Evolutionary conservation across 2,888 invertebrate species (phyloP).

Genomic region (Lithophane ornitopus): DNA sequence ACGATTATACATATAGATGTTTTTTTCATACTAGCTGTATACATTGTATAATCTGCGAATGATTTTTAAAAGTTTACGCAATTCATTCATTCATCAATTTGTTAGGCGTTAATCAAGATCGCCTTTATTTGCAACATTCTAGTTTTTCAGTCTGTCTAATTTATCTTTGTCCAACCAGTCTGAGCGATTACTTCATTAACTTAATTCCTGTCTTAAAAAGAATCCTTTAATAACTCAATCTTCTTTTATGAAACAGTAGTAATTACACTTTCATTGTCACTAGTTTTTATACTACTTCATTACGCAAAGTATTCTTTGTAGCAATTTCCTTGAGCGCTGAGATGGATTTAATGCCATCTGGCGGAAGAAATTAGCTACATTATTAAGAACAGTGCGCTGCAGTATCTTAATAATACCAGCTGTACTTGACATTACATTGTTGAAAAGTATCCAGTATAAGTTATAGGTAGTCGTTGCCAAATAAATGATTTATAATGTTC

Average conservation of each 20-base stretch:
- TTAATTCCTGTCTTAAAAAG: conserved; percentile 16
- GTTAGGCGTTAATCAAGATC: background rate
- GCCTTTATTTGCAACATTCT: conserved; percentile 9
- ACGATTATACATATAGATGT: too few species aligned
- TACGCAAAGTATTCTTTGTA: conserved; percentile 33
- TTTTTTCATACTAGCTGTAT: too few species aligned
- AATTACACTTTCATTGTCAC: conserved; percentile 41
- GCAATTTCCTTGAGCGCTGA: conserved; percentile 22
- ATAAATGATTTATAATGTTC: conserved; percentile 32
- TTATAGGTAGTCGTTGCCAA: conserved; percentile 22
- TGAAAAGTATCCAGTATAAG: conserved; percentile 1
- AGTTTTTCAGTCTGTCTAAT: conserved; percentile 23
- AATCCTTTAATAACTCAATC: conserved; percentile 41
- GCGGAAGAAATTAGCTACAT: conserved; percentile 40
- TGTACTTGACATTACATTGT: conserved; percentile 17
- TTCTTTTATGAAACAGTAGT: conserved; percentile 25
- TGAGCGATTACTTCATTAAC: conserved; percentile 23
- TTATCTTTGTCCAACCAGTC: conserved; percentile 25
- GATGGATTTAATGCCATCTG: conserved; percentile 38
- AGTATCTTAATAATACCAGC: conserved; percentile 8
- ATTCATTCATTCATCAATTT: conserved; percentile 5
- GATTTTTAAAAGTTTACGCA: too few species aligned
- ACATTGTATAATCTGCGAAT: background rate
- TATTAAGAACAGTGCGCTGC: conserved; percentile 9
- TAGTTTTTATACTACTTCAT: conserved; percentile 43